Evolutionary conservation across 2,113 vertebrate species (phyloP).

Genomic region (Rhizomys pruinosus): DNA sequence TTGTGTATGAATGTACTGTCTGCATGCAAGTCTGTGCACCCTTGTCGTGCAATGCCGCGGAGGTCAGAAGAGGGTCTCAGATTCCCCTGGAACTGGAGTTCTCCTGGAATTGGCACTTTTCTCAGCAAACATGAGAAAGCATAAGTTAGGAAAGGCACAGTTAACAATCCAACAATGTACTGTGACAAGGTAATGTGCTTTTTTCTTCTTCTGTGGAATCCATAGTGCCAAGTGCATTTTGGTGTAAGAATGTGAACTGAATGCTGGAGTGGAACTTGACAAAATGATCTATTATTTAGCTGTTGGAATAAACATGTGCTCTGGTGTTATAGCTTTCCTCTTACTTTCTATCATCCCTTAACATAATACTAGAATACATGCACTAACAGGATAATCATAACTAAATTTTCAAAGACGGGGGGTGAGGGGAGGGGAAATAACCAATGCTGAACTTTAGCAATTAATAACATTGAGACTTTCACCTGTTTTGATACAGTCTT

Average conservation of each 20-base stretch:
- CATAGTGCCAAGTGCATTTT: slow-evolving; percentile 36
- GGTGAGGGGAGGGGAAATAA: background rate
- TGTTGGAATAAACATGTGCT: background rate
- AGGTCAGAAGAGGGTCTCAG: no score
- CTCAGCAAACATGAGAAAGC: background rate
- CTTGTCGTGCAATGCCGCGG: no score
- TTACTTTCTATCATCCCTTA: background rate
- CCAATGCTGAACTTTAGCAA: no score
- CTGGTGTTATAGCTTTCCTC: background rate
- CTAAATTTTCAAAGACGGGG: background rate
- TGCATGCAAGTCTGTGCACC: no score
- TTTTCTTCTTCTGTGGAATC: background rate
- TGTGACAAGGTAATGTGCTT: background rate
- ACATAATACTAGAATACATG: background rate
- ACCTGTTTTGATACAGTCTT: background rate
- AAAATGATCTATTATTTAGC: slow-evolving; percentile 26
- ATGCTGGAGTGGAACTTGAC: background rate
- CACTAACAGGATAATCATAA: background rate
- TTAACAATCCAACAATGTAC: background rate
- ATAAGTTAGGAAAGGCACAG: slow-evolving; percentile 19
- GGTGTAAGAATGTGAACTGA: background rate
- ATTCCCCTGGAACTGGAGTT: no score
- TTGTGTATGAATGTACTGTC: no score
- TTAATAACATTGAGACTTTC: background rate
- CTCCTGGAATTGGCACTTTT: no score